These are phyloP conservation scores for Saturnia pavonia DNA, from an alignment of 2,888 invertebrate species.

Conservation along the genomic window DNA sequence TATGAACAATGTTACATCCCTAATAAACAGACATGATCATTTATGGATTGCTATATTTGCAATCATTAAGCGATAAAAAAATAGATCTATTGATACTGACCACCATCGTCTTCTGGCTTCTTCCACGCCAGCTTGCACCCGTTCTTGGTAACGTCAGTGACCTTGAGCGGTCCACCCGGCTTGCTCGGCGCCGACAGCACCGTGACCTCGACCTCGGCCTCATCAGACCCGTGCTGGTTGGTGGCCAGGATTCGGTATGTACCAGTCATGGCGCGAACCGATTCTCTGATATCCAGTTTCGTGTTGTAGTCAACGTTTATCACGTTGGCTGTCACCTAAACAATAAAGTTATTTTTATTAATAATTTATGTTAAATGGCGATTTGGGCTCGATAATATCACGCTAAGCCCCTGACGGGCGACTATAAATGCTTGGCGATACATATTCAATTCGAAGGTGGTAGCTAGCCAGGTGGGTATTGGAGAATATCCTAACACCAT, in stretches of 20 bases:
- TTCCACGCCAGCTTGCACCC: constrained; percentile 96
- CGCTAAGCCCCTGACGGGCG: too few relatives aligned
- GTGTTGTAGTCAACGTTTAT: constrained; percentile 95
- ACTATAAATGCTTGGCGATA: too few relatives aligned
- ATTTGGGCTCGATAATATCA: too few relatives aligned
- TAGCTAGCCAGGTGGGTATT: too few relatives aligned
- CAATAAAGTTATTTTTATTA: neutral
- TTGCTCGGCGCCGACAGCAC: constrained; percentile 91
- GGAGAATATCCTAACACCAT: too few relatives aligned
- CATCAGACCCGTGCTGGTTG: constrained; percentile 95
- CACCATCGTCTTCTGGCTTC: constrained; percentile 97
- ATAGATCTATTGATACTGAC: too few relatives aligned
- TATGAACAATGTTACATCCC: too few relatives aligned
- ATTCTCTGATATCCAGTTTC: constrained; percentile 90
- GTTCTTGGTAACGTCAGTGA: constrained; percentile 93
- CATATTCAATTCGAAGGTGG: too few relatives aligned
- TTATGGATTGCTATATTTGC: too few relatives aligned
- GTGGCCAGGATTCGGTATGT: constrained; percentile 94
- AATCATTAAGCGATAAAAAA: neutral
- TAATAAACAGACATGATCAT: too few relatives aligned
- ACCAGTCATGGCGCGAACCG: constrained; percentile 92
- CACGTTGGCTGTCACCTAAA: constrained; percentile 86
- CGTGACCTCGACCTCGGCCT: constrained; percentile 96
- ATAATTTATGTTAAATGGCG: too few relatives aligned
- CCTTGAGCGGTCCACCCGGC: constrained; percentile 94